Base-by-base conservation (phyloP, 1,140 invertebrate genomes). In the Globodera rostochiensis region DNA sequence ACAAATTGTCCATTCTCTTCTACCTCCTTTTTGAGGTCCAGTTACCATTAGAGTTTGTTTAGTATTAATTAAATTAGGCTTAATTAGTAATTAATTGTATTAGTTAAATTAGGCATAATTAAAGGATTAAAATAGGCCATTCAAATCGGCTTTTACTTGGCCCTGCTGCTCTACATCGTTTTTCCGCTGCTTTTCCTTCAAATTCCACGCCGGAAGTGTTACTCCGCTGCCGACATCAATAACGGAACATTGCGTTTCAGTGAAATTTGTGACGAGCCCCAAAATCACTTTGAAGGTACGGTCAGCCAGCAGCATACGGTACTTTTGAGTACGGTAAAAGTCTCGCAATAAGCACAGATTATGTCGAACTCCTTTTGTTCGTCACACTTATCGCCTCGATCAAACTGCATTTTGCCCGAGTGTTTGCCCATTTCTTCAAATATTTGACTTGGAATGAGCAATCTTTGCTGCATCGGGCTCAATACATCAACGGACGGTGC, bases 1-100 rank as follows among this genome's bases (percentile, higher is more conserved):
- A 85, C 13, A 83, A 83, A 66, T 46, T 83, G 45, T 46, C 67
- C 53, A 11, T 83, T n/a, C 82, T 83, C 7, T 74, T 57, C 9
- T 83, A 83, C 76, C 36, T 83, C 45, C 49, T 83, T 36, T 83
- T 83, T 49, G 82, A 83, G 77, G 81, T 82, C n/a, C 21, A 64
- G 79, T 36, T 1, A 50, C 70, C 4, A 15, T 47, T 64, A 6
- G 71, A 57, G 19, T 77, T 1, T 15, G n/a, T 53, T n/a, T 77
- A 36, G 5, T 4, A 45, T 82, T 53, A 69, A 80, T 76, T 84
- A 49, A 74, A 15, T 15, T 8, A 75, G 6, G 50, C 19, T 81
- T 6, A n/a, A n/a, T n/a, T n/a, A n/a, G n/a, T n/a, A n/a, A n/a
- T n/a, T n/a, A n/a, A n/a, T n/a, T n/a, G n/a, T n/a, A n/a, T n/a